A percentile compares a stretch with the other conserved stretches of the same genome.
Conservation (phyloP, 2,113 vertebrate species). For the Heterocephalus glaber region DNA sequence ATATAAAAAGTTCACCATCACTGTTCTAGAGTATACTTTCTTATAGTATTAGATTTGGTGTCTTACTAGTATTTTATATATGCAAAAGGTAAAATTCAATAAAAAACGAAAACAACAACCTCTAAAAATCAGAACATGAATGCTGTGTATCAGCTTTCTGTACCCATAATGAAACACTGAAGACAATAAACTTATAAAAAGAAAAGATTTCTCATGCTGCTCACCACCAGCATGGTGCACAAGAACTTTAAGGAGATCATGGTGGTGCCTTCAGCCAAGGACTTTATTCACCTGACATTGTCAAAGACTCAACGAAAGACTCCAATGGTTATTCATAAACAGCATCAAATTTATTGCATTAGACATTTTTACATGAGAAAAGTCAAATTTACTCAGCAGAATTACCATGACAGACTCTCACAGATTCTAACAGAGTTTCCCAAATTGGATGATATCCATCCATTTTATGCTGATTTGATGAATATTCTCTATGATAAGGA, state of each 20-base stretch:
- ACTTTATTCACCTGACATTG: slow-evolving; percentile 96
- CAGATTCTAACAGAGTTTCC: slow-evolving; percentile 97
- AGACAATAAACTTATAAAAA: background rate
- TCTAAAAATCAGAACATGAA: background rate
- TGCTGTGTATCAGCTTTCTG: background rate
- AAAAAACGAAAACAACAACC: slow-evolving; percentile 1
- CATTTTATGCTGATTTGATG: slow-evolving; percentile 98
- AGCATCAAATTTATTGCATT: slow-evolving; percentile 97
- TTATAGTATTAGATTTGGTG: background rate
- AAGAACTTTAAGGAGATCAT: slow-evolving; percentile 98
- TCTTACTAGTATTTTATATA: slow-evolving; percentile 10
- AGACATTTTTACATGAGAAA: slow-evolving; percentile 98
- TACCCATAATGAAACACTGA: background rate
- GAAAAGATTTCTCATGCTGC: background rate
- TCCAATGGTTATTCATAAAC: slow-evolving; percentile 95
- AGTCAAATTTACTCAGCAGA: slow-evolving; percentile 98
- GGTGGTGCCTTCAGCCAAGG: slow-evolving; percentile 97
- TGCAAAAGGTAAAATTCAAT: background rate
- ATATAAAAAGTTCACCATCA: background rate
- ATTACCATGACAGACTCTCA: slow-evolving; percentile 95
- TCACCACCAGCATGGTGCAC: slow-evolving; percentile 88
- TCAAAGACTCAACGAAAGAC: slow-evolving; percentile 98
- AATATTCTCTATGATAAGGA: slow-evolving; percentile 98
- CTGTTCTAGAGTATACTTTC: background rate
- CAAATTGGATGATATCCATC: slow-evolving; percentile 96